These are phyloP conservation scores for Spilosoma lubricipeda DNA, from an alignment of 2,888 invertebrate species.

Conservation along the genomic window DNA sequence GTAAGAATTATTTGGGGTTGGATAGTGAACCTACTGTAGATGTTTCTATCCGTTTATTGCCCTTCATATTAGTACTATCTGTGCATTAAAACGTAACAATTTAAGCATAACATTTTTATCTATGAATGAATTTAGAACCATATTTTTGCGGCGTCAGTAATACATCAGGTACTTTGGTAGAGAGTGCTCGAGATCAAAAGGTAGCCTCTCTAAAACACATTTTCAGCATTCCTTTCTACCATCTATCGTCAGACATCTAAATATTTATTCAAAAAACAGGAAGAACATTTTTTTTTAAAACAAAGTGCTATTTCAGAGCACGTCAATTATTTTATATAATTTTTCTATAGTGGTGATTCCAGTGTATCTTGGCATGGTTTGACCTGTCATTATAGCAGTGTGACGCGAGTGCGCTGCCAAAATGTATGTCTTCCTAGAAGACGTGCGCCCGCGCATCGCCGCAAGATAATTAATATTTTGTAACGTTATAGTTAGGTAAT, in stretches of 20 bases:
- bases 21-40: no score
- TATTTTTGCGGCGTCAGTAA: background rate
- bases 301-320: conserved; percentile 33
- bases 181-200: conserved; percentile 7
- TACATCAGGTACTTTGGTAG: background rate
- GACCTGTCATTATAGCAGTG: conserved; percentile 25
- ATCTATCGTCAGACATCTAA: conserved; percentile 11
- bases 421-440: conserved; percentile 38
- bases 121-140: background rate
- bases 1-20: no score
- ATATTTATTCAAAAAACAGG: conserved; percentile 19
- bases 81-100: no score
- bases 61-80: background rate
- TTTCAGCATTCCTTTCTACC: conserved; percentile 9
- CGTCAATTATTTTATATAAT: conserved; percentile 43
- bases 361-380: conserved; percentile 43
- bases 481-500: conserved; percentile 35
- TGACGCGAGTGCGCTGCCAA: conserved; percentile 39
- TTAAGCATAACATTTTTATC: background rate
- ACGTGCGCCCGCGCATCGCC: conserved; percentile 33
- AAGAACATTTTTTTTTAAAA: conserved; percentile 18
- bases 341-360: conserved; percentile 37
- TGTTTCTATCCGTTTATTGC: background rate
- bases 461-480: conserved; percentile 49
- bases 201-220: conserved; percentile 4